A percentile compares a stretch with the other conserved stretches of the same genome.
Conservation (phyloP, 2,888 invertebrate genomes). For the Ophion ellenae region DNA sequence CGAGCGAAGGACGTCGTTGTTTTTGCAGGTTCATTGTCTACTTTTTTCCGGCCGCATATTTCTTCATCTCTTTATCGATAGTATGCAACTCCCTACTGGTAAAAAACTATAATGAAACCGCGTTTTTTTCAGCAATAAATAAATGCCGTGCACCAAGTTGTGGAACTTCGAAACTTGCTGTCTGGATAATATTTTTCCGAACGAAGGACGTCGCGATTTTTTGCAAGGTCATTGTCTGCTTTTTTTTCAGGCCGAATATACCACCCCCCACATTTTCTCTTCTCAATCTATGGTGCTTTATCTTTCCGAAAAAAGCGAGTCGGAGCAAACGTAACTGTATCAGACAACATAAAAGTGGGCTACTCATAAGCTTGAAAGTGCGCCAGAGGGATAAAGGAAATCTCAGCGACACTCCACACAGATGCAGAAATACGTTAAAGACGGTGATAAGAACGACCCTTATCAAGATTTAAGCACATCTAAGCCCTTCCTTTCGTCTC, state of each 20-base stretch:
- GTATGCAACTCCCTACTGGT: not conserved
- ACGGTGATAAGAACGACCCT: not conserved
- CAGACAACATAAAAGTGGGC: conserved; percentile 3
- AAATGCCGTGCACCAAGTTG: not conserved
- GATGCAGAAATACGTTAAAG: conserved; percentile 15
- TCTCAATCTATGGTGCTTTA: conserved; percentile 14
- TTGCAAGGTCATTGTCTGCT: not conserved
- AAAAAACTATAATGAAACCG: not conserved
- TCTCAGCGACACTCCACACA: not conserved
- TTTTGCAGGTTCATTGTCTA: not conserved
- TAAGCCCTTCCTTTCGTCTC: not conserved
- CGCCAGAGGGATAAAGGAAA: not conserved
- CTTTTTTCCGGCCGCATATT: not conserved
- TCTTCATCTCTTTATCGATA: not conserved
- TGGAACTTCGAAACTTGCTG: not conserved
- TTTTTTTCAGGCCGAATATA: conserved; percentile 5
- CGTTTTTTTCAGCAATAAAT: not conserved
- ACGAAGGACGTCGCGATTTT: not conserved
- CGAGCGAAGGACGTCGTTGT: not conserved
- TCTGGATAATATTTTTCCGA: not conserved
- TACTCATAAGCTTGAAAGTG: not conserved
- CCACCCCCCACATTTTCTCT: conserved; percentile 9
- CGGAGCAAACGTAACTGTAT: conserved; percentile 36
- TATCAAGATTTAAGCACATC: not conserved
- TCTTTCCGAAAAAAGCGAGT: conserved; percentile 17